These are phyloP conservation scores for Melolontha melolontha DNA, from an alignment of 2,888 invertebrate genomes.

Conservation along the genomic window DNA sequence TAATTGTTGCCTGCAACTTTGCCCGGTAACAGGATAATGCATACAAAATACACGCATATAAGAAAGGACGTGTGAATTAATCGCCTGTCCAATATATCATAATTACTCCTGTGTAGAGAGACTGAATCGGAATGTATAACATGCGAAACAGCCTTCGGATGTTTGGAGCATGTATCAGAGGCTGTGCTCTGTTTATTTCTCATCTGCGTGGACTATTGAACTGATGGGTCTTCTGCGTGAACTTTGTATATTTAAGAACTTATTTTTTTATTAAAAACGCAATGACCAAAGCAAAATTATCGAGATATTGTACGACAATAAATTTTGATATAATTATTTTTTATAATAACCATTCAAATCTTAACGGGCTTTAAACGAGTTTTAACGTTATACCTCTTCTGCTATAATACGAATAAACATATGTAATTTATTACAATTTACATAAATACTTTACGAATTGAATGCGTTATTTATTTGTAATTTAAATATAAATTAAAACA, in stretches of 20 bases:
- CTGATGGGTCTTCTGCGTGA: slow-evolving; percentile 24
- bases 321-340: too few relatives aligned
- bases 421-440: too few relatives aligned
- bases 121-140: slow-evolving; percentile 50
- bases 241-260: background rate
- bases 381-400: too few relatives aligned
- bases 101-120: slow-evolving; percentile 50
- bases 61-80: slow-evolving; percentile 52
- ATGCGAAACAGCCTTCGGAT: slow-evolving; percentile 51
- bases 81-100: slow-evolving; percentile 53
- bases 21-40: slow-evolving; percentile 48
- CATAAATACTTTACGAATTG: too few relatives aligned
- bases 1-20: slow-evolving; percentile 45
- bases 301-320: too few relatives aligned
- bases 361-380: too few relatives aligned
- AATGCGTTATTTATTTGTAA: too few relatives aligned
- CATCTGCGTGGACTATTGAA: slow-evolving; percentile 24
- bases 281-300: too few relatives aligned
- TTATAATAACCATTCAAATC: too few relatives aligned
- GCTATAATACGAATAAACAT: too few relatives aligned
- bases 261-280: too few relatives aligned
- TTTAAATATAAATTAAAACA: too few relatives aligned
- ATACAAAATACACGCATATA: slow-evolving; percentile 40
- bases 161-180: slow-evolving; percentile 49
- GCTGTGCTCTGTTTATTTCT: slow-evolving; percentile 49